Base-by-base conservation (phyloP, 2,113 vertebrate genomes). In the Caranx melampygus region DNA sequence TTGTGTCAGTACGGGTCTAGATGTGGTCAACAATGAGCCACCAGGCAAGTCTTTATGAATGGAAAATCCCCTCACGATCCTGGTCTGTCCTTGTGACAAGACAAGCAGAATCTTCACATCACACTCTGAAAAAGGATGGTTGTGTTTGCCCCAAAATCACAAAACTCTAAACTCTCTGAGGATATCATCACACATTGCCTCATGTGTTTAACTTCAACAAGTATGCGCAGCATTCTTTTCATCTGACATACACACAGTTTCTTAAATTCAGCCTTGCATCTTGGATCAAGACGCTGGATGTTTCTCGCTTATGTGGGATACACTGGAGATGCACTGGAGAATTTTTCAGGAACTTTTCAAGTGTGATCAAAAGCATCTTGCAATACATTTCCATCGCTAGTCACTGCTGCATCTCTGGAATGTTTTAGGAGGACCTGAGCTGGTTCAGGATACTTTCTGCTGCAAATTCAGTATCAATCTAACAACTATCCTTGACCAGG, bases 151-250 rank as follows among this genome's bases (percentile, higher is more conserved):
- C 18, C 21, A 47, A 9, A 15, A 54, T 26, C 12, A 26, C 35
- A 69, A 69, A 69, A 15, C 66, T 54, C 34, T 55, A 40, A 69
- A 40, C 20, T 51, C 47, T 67, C 40, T 42, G 18, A 26, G 51
- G 34, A 21, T 54, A 37, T 54, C 12, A 21, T 68, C 34, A 54
- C 33, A 37, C 13, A 40, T 1, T 54, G 49, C 20, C 11, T 21
- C 47, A 67, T 31, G 18, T 37, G 33, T 37, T 68, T 54, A 54
- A 3, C 16, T 68, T 54, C 49, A 68, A 40, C 49, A 54, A 67
- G 11, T 37, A 37, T 40, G 20, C 54, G 49, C n/a, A 54, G 21
- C 49, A 54, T 69, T 40, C 49, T 40, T 69, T 3, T 37, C 20
- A 69, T 54, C 6, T 54, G 66, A 15, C 6, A 21, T 37, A 21